These are phyloP conservation scores for Haliaeetus leucogaster DNA, from an alignment of 2,113 vertebrate species.

Conservation along the genomic window DNA sequence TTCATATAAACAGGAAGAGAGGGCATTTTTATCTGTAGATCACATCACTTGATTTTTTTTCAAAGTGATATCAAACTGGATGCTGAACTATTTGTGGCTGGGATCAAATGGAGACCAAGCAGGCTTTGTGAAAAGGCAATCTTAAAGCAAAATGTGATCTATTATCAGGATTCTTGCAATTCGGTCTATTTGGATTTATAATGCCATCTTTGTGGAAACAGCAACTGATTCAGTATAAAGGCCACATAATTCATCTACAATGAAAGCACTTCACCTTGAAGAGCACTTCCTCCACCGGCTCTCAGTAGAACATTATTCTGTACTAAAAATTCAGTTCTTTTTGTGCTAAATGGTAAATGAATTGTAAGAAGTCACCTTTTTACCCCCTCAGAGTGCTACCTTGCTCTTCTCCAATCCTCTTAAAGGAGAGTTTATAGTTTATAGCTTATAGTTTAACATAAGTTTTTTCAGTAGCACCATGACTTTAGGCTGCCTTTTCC, in stretches of 20 bases:
- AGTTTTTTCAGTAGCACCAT: neutral
- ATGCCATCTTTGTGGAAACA: neutral
- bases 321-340: neutral
- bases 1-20: neutral
- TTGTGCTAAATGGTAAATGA: neutral
- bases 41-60: neutral
- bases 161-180: neutral
- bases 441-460: neutral
- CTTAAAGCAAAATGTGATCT: neutral
- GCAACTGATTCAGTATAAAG: neutral
- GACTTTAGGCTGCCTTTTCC: neutral
- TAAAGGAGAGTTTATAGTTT: neutral
- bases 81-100: neutral
- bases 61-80: neutral
- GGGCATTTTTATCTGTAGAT: neutral
- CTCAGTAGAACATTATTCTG: neutral
- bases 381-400: neutral
- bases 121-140: neutral
- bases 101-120: neutral
- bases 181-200: neutral
- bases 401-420: neutral
- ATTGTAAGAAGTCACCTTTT: neutral
- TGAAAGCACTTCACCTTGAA: constrained; percentile 6
- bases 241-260: neutral
- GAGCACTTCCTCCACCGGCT: neutral